Base-by-base conservation (phyloP, 1,140 invertebrate species). In the Vollenhovia emeryi region DNA sequence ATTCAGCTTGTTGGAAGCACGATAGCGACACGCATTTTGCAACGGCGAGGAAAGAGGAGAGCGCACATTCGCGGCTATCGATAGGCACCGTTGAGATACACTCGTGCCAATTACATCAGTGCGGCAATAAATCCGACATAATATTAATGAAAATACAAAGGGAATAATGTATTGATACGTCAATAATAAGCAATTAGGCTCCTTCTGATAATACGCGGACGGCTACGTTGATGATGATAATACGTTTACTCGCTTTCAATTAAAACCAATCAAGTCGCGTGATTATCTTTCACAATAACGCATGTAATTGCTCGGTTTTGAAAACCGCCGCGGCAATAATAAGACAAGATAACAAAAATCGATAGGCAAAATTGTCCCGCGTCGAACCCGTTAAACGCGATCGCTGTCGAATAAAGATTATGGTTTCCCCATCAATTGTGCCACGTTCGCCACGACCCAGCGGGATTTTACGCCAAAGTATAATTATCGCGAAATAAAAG, bases 1-100 rank as follows among this genome's bases (percentile, higher is more conserved):
- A 45, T 59, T 82, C 78, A 73, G 71, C 18, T 73, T 36, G 45
- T 50, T 73, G 78, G 64, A 71, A 45, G 57, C 18, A 21, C 36
- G 66, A 80, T 71, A 71, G 43, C 66, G 27, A 82, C 52, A 68
- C n/a, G 60, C 21, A 24, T 52, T 24, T 68, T 11, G 30, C 24
- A 45, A 73, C 7, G 8, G 24, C 27, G n/a, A n/a, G 9, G 7
- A 43, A 15, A 18, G 21, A n/a, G 15, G 24, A 59, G 13, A 48
- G 40, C 3, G 15, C 11, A 30, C 8, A 57, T 62, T 48, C 76
- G 33, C 8, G 9, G 7, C 36, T 48, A 36, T 52, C 62, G 30
- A 52, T 13, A 68, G 1, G 7, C 6, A 24, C 11, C 7, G 40
- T 52, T 15, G 73, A 60, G 40, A 60, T n/a, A n/a, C n/a, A n/a